phyloP scores from a whole-genome alignment of 2,888 invertebrate species.

The Eupithecia tripunctaria region DNA sequence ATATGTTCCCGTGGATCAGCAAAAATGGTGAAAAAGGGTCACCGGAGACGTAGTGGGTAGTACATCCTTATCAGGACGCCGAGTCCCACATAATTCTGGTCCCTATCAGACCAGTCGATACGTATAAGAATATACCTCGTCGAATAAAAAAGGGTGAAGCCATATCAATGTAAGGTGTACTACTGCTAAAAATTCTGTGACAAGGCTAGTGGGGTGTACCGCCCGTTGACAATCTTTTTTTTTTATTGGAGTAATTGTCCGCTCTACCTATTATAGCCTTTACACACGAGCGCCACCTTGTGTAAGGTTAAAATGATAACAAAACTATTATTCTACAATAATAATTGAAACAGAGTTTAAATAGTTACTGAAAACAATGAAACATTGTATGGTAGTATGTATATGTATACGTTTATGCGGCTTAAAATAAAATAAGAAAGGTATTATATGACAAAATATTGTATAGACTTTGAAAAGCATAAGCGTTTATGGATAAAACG shows the following conservation, averaged over 20 bases:
- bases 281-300: background rate
- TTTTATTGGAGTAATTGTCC: background rate
- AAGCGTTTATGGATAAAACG: background rate
- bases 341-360: background rate
- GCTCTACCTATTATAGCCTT: background rate
- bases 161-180: background rate
- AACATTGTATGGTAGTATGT: background rate
- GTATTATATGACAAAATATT: background rate
- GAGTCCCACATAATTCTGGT: no score
- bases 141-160: background rate
- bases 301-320: constrained; percentile 4
- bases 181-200: background rate
- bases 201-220: background rate
- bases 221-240: background rate
- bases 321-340: background rate
- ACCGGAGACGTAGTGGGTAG: no score
- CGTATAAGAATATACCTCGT: no score
- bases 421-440: background rate
- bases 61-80: no score
- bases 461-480: background rate
- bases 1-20: no score
- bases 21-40: no score
- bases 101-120: no score
- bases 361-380: constrained; percentile 1
- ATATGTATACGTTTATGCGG: background rate